Conservation (phyloP, 2,797 vertebrate species). For the Trematomus bernacchii region DNA sequence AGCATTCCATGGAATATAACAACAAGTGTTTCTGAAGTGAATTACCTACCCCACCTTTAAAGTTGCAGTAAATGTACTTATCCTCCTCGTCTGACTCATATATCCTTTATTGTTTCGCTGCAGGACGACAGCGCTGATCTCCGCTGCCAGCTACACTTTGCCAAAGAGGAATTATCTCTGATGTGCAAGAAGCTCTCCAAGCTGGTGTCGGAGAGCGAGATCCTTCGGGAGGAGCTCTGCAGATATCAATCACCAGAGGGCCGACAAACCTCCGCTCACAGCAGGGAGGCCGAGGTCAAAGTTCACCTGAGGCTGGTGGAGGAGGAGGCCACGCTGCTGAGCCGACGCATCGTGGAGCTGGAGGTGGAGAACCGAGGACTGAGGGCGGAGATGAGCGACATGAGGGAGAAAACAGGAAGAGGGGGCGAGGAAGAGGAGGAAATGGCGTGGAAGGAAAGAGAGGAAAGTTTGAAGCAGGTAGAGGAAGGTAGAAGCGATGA, state of each 20-base stretch:
- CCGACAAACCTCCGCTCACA: constrained; percentile 84
- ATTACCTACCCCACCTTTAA: too few species aligned
- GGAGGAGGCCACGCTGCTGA: constrained; percentile 96
- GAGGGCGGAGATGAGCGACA: constrained; percentile 91
- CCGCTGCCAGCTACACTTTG: constrained; percentile 97
- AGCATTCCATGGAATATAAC: too few species aligned
- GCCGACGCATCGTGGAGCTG: constrained; percentile 95
- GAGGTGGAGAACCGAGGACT: constrained; percentile 97
- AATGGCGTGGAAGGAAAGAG: constrained; percentile 74
- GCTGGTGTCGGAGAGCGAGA: constrained; percentile 92
- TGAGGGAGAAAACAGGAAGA: constrained; percentile 83
- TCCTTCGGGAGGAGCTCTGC: constrained; percentile 92
- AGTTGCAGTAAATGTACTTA: neutral
- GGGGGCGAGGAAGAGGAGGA: constrained; percentile 85
- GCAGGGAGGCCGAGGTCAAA: constrained; percentile 93
- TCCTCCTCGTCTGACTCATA: neutral
- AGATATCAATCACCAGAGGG: constrained; percentile 89
- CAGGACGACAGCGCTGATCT: constrained; percentile 96
- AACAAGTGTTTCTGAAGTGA: too few species aligned
- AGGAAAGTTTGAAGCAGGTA: constrained; percentile 77
- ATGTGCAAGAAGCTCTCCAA: constrained; percentile 99
- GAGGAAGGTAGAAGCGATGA: constrained; percentile 83
- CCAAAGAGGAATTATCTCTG: constrained; percentile 96
- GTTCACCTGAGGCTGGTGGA: constrained; percentile 96
- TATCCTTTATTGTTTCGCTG: constrained; percentile 11